Evolutionary conservation across 2,113 vertebrate genomes (phyloP), one percentile per base, ranked within the genome.

Genomic region (Tympanuchus pallidicinctus): DNA sequence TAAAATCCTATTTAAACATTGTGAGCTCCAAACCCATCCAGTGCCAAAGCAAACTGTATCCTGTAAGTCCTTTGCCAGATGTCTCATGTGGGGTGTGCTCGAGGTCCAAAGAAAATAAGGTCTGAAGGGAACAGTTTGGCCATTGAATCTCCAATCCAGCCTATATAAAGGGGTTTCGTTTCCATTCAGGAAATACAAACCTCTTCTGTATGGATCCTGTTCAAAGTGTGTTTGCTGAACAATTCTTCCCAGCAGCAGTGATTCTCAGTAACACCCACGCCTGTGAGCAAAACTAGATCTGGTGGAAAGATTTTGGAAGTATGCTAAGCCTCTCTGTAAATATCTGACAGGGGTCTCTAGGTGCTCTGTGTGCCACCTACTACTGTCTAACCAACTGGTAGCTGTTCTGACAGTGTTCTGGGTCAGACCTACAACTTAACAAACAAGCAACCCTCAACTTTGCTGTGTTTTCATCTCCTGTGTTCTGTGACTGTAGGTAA

Each of bases 31-130:
- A 88, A 92, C 18, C 50, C 15, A 22, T 36, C 60, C 24, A 10
- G 73, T 45, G 96, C 94, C 97, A 97, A 97, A 96, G 96, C 89
- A 95, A 96, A 94, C 94, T 88, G 64, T 13, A 47, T 94, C 84
- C 93, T 86, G 42, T 10, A 20, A 92, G 90, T 47, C 43, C 77
- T 5, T 24, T 57, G 95, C 95, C 97, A 97, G 92, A 91, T 94
- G 84, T 92, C 93, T 95, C 93, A 66, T 88, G 89, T 91, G 89
- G 94, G 96, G 92, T 82, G 5, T 48, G 14, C 61, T 52, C 13
- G 3, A 81, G n/a, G 65, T 82, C 95, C 95, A 96, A 97, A 67
- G 88, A 92, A 97, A 97, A 96, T 50, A 96, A 92, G 94, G 82
- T 63, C 66, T 76, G 88, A 61, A 75, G 90, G 90, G 95, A 95